These are phyloP conservation scores for Melanitta fusca DNA, from an alignment of 2,797 vertebrate species.

Conservation along the genomic window DNA sequence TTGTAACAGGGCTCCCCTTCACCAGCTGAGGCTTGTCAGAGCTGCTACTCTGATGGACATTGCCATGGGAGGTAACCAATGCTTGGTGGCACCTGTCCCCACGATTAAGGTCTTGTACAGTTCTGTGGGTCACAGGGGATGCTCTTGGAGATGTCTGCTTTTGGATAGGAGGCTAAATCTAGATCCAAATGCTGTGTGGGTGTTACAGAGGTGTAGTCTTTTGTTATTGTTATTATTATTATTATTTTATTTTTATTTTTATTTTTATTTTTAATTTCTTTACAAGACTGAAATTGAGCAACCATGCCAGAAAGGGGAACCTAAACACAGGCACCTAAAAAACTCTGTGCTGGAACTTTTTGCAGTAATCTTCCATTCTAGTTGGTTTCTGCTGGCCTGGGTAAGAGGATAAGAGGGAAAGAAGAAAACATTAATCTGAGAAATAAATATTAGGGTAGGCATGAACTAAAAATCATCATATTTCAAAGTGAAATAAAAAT, in stretches of 20 bases:
- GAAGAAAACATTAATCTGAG: background rate
- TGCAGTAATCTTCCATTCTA: background rate
- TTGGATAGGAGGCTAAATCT: background rate
- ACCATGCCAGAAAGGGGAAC: background rate
- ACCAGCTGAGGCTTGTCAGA: background rate
- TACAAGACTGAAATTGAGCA: background rate
- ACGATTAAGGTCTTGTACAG: background rate
- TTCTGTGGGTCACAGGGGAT: background rate
- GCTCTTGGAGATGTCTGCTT: background rate
- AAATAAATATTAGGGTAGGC: background rate
- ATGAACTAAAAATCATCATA: background rate
- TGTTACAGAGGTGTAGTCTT: background rate
- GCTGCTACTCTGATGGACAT: background rate
- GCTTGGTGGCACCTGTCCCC: background rate
- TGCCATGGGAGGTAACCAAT: background rate
- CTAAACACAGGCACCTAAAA: background rate
- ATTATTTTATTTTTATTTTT: background rate
- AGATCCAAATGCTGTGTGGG: background rate
- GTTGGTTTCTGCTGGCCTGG: background rate
- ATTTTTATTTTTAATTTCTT: background rate
- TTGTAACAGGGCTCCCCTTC: background rate
- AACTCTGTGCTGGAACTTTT: background rate
- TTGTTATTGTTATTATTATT: background rate
- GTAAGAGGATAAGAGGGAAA: background rate
- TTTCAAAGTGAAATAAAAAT: slow-evolving; percentile 1